Evolutionary conservation across 2,113 vertebrate species (phyloP), one percentile per base, ranked within the genome.

Genomic region (Oreochromis spilurus): DNA sequence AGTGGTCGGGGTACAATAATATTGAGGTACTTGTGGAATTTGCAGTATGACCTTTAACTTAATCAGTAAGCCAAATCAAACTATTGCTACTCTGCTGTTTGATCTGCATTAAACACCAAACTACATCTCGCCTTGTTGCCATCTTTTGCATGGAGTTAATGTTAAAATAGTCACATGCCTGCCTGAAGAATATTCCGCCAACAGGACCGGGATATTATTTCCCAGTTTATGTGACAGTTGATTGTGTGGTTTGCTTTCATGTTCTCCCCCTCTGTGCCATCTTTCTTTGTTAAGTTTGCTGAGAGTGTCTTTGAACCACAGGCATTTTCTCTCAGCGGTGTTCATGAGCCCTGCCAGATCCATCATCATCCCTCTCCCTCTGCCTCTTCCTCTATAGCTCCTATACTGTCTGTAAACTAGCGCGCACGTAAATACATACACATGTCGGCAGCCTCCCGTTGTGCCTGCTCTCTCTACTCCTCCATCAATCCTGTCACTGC

Each of bases 241-340:
- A 94, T 93, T 90, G 92, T 93, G 92, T 91, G 52, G 86, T 83
- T 93, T 84, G 67, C 84, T 94, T 95, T 94, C 88, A 93, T 94
- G 89, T 75, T 77, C 84, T 89, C 88, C 82, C 94, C 94, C 93
- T 92, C 93, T 93, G 91, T 82, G 94, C 84, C 88, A 92, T 91
- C 92, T 89, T 84, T 92, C 92, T 93, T 94, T 95, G 94, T 95
- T 94, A 93, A 91, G 92, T 95, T 95, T 93, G 88, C 91, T 65
- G 90, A 91, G 88, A 91, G 90, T 87, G 89, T 88, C 91, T 95
- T 95, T 95, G 94, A 96, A 94, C 93, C 88, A 85, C 88, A 92
- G 93, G 91, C 91, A 82, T 95, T 94, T 93, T 92, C 88, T 95
- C 93, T 94, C 93, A 88, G 93, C 88, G 36, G 89, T 81, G 86